phyloP scores from a whole-genome alignment of 2,113 vertebrate genomes.

The Tautogolabrus adspersus region DNA sequence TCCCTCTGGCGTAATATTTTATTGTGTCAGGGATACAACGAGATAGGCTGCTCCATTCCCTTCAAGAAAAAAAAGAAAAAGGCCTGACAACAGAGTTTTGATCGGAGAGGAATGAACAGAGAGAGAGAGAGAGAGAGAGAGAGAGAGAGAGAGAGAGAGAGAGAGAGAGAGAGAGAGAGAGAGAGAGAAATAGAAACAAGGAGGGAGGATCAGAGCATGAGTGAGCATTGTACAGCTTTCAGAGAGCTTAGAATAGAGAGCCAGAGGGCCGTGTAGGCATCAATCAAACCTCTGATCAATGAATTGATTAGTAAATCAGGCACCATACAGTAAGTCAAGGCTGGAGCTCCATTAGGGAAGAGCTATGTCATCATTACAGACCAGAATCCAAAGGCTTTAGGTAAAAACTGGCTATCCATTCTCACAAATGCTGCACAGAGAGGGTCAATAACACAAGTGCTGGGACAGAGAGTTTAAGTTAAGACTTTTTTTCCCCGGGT shows the following conservation, averaged over 20 bases:
- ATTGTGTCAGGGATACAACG: slow-evolving; percentile 66
- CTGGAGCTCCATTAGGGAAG: slow-evolving; percentile 78
- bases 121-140: slow-evolving; percentile 7
- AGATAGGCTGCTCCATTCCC: slow-evolving; percentile 52
- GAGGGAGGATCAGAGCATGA: slow-evolving; percentile 48
- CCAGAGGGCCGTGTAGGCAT: slow-evolving; percentile 53
- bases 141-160: slow-evolving; percentile 19
- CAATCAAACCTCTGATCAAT: slow-evolving; percentile 73
- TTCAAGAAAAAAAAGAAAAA: slow-evolving; percentile 63
- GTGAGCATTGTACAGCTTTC: slow-evolving; percentile 49
- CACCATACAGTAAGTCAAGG: slow-evolving; percentile 78
- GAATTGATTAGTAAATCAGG: slow-evolving; percentile 78
- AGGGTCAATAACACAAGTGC: slow-evolving; percentile 60
- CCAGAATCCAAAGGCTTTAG: slow-evolving; percentile 62
- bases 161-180: not conserved
- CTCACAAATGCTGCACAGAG: slow-evolving; percentile 50
- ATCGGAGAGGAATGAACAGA: slow-evolving; percentile 30
- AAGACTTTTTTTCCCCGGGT: not conserved
- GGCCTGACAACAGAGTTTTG: slow-evolving; percentile 54
- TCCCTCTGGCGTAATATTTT: slow-evolving; percentile 62
- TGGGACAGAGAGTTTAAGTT: slow-evolving; percentile 45
- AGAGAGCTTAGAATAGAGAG: slow-evolving; percentile 54
- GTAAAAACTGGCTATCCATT: slow-evolving; percentile 65
- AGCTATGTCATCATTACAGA: slow-evolving; percentile 81
- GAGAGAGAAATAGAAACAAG: slow-evolving; percentile 7